A percentile compares a stretch with the other conserved stretches of the same genome.
Conservation (phyloP, 1,140 invertebrate species). For the Scaptomyza montana region DNA sequence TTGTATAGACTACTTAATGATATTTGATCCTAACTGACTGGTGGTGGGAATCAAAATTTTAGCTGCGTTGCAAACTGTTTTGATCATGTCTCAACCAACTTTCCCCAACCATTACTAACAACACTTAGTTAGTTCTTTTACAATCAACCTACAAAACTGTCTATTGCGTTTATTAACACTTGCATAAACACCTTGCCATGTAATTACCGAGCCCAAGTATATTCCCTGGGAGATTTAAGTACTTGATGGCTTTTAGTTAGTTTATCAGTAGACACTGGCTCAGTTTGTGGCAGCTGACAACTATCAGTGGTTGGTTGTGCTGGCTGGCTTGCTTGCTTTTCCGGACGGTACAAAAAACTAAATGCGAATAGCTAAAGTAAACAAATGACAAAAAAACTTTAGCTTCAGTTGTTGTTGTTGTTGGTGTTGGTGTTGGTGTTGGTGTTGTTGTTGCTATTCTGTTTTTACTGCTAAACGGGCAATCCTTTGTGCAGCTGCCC, state of each 20-base stretch:
- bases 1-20: background rate
- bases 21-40: background rate
- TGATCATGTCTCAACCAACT: no score
- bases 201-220: conserved; percentile 28
- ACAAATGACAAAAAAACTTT: conserved; percentile 66
- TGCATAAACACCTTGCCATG: conserved; percentile 24
- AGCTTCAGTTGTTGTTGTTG: conserved; percentile 27
- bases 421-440: no score
- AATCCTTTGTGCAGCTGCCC: conserved; percentile 66
- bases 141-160: background rate
- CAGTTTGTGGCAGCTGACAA: conserved; percentile 67
- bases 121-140: background rate
- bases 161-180: background rate
- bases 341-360: conserved; percentile 39
- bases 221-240: conserved; percentile 31
- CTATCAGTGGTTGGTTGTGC: conserved; percentile 44
- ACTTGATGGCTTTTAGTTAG: conserved; percentile 27
- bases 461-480: conserved; percentile 65
- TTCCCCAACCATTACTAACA: no score
- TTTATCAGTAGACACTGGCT: conserved; percentile 40
- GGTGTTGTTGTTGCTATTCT: conserved; percentile 46
- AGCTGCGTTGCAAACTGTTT: no score
- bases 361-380: conserved; percentile 64
- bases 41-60: background rate
- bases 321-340: background rate